Percentiles rank a stretch among this genome's conserved stretches.
Conservation (phyloP, 2,888 invertebrate genomes). For the Zhengitettix transpicula region DNA sequence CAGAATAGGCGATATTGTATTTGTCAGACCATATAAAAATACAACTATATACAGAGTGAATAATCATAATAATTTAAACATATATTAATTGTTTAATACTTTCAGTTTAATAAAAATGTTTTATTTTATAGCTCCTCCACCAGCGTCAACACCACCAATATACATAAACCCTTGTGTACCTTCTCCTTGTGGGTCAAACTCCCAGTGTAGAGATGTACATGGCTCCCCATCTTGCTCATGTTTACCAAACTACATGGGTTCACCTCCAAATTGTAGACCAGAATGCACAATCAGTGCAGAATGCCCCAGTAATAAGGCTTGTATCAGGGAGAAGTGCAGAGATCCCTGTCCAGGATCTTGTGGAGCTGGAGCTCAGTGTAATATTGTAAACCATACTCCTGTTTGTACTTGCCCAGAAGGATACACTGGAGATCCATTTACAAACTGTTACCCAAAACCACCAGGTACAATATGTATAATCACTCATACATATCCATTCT, state of each 20-base stretch:
- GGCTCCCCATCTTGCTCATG: slow-evolving; percentile 23
- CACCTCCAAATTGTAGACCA: slow-evolving; percentile 42
- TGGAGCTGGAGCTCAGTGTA: slow-evolving; percentile 52
- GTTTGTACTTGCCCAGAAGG: slow-evolving; percentile 55
- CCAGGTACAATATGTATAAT: slow-evolving; percentile 18
- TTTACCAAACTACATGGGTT: slow-evolving; percentile 21
- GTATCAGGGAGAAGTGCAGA: slow-evolving; percentile 52
- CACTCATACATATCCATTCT: not conserved
- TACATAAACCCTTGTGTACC: slow-evolving; percentile 40
- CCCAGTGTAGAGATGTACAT: slow-evolving; percentile 35
- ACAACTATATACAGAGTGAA: too few species aligned
- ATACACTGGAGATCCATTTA: slow-evolving; percentile 63
- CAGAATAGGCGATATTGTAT: too few species aligned
- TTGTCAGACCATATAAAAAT: too few species aligned
- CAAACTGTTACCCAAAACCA: slow-evolving; percentile 42
- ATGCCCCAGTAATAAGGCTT: slow-evolving; percentile 52
- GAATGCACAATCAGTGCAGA: slow-evolving; percentile 60
- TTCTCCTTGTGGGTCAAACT: slow-evolving; percentile 63
- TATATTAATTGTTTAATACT: too few species aligned
- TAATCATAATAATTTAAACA: too few species aligned
- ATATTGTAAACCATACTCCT: slow-evolving; percentile 59
- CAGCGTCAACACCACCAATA: slow-evolving; percentile 10
- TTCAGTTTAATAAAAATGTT: not conserved
- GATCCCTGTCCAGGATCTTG: slow-evolving; percentile 66
- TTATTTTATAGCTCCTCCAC: slow-evolving; percentile 13